phyloP scores from a whole-genome alignment of 1,140 invertebrate genomes.

The Drosophila pseudoananassae region DNA sequence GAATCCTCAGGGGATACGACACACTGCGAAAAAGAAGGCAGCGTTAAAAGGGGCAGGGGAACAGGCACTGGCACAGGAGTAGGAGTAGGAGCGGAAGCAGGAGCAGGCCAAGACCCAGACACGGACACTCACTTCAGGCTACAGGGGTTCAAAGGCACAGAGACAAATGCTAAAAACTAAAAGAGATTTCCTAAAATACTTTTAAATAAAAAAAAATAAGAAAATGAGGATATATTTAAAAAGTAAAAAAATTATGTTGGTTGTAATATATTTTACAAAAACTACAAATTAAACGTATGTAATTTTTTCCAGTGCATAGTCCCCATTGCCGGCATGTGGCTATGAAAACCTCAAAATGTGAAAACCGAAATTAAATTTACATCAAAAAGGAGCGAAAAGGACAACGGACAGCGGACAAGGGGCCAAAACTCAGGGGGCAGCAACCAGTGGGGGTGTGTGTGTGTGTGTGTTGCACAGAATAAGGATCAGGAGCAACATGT shows the following conservation, averaged over 20 bases:
- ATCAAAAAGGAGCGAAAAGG: conserved; percentile 62
- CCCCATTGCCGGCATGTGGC: conserved; percentile 29
- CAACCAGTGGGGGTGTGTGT: background rate
- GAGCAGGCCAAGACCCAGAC: conserved; percentile 16
- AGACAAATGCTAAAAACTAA: background rate
- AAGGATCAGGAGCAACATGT: conserved; percentile 35
- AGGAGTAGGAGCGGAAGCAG: background rate
- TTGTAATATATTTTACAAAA: background rate
- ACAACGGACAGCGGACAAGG: conserved; percentile 18
- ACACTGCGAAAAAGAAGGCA: conserved; percentile 3
- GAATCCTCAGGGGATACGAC: conserved; percentile 54
- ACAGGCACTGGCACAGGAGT: background rate
- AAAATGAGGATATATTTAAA: background rate
- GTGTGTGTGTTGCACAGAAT: background rate
- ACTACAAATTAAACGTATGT: background rate
- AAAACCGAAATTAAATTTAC: conserved; percentile 80
- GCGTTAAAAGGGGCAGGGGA: background rate
- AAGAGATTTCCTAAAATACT: background rate
- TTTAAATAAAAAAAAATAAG: background rate
- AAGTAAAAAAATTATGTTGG: too few species aligned
- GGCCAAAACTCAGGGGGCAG: background rate
- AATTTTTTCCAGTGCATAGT: background rate
- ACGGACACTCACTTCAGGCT: conserved; percentile 40
- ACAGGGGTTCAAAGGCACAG: conserved; percentile 5
- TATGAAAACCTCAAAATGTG: conserved; percentile 75